phyloP scores from a whole-genome alignment of 2,888 invertebrate genomes.

The Hypomecis punctinalis region DNA sequence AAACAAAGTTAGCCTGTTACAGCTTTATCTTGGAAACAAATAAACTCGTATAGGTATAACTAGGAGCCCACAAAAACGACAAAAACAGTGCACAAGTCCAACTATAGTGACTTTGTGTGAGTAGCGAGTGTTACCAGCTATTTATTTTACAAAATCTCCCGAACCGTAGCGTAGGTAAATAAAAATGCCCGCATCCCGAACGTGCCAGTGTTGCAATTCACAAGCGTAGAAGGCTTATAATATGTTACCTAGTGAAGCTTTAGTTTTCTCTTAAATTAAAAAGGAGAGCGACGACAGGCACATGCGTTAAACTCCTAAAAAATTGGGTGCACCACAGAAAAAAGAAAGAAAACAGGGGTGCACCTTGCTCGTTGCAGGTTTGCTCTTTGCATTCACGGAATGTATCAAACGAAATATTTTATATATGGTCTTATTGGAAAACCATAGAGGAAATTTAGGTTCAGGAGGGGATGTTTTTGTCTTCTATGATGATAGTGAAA shows the following conservation, averaged over 20 bases:
- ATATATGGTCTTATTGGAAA: no score
- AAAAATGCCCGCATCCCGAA: constrained; percentile 24
- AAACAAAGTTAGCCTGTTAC: no score
- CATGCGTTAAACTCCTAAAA: no score
- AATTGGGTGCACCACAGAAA: no score
- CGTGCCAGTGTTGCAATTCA: constrained; percentile 1
- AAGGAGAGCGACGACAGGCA: no score
- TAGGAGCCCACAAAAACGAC: constrained; percentile 1
- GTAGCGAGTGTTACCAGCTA: constrained; percentile 8
- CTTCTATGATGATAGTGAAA: no score
- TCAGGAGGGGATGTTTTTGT: no score
- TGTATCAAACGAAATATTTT: no score
- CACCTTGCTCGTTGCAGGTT: no score
- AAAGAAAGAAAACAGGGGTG: no score
- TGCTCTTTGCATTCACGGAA: no score
- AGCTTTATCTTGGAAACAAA: background rate
- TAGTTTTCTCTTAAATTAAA: background rate
- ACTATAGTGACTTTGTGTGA: constrained; percentile 6
- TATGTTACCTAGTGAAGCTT: background rate
- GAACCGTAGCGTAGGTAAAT: constrained; percentile 15
- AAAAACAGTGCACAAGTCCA: background rate
- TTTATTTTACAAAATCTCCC: constrained; percentile 18
- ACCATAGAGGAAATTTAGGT: no score
- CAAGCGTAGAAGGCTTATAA: background rate
- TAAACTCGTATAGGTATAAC: background rate